Evolutionary conservation across 1,140 invertebrate genomes (phyloP), one percentile per base, ranked within the genome.

Genomic region (Andricus grossulariae): DNA sequence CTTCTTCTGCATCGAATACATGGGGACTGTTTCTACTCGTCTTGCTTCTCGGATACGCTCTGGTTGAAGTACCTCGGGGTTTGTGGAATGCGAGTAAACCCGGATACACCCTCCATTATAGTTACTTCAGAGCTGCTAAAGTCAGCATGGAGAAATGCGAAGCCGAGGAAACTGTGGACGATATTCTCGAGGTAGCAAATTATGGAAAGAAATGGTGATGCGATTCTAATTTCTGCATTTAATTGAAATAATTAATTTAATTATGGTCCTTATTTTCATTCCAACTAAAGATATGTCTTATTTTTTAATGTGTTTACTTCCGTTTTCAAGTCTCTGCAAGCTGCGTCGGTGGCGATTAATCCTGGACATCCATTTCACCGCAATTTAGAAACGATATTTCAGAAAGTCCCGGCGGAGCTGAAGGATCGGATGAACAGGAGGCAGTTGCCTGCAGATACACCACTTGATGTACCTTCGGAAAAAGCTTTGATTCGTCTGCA

Each of bases 1-100:
- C 98, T 60, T 98, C 99, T n/a, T 98, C 98, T 16, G 98, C 99
- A 12, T 99, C 98, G 85, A 99, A 99, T 86, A 99, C 99, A 0
- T 99, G 99, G 99, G 99, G 99, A 75, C 92, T 99, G 50, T 99
- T 99, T 90, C 92, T 99, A 25, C 92, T 99, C 18, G 97, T 99
- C 49, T 91, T 99, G 21, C 92, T 99, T 71, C 93, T 99, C 18
- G 99, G 99, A 19, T 99, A 99, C 92, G 98, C 98, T 4, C 92
- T 99, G 39, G 98, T 99, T 0, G 98, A 99, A 90, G 96, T 99
- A 1, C 98, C 98, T 1, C 93, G 98, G 50, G 95, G 94, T 77
- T 90, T 98, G 13, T 99, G 97, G 97, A 95, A 97, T 84, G 94
- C 95, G 86, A 95, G 94, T 73, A 96, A 95, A 91, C 94, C 95